Evolutionary conservation across 2,888 invertebrate genomes (phyloP), one percentile per base, ranked within the genome.

Genomic region (Watsonalla cultraria): DNA sequence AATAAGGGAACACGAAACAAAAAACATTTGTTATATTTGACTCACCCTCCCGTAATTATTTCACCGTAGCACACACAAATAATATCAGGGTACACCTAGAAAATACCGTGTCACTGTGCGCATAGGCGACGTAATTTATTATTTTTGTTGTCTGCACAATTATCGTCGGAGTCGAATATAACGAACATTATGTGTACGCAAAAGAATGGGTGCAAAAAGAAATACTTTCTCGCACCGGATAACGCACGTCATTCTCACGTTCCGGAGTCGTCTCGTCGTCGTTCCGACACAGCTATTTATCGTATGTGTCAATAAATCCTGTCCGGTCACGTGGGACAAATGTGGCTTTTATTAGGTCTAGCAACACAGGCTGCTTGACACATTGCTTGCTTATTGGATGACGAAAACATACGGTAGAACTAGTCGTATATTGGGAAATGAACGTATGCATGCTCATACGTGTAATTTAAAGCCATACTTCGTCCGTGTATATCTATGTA

Each of bases 171-270:
- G 61, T 63, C 51, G 51, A 54, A 53, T 59, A 52, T 46, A 58
- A 48, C 52, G 51, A 50, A 54, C 48, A 51, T 55, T 37, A 37
- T 11, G 34, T 42, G 8, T 4, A 49, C 48, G 55, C 55, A 52
- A 53, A 24, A 45, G 11, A 46, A n/a, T 49, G 49, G 56, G 55
- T 52, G 53, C 53, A 58, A 59, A 60, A 63, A 59, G 59, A 58
- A 59, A 54, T 68, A 64, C 67, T 66, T 69, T 66, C 64, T 61
- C 54, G 54, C 54, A 61, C 64, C 74, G 76, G 77, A 76, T 73
- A 72, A 65, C 61, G 59, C 64, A 64, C 65, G 73, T 75, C 76
- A 71, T 68, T 65, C 68, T 62, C 60, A 61, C 64, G 68, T 75
- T 77, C 75, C 77, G 73, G 68, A 59, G 33, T 59, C 55, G 64